Evolutionary conservation across 2,113 vertebrate species (phyloP).

Genomic region (Nannospalax galili): DNA sequence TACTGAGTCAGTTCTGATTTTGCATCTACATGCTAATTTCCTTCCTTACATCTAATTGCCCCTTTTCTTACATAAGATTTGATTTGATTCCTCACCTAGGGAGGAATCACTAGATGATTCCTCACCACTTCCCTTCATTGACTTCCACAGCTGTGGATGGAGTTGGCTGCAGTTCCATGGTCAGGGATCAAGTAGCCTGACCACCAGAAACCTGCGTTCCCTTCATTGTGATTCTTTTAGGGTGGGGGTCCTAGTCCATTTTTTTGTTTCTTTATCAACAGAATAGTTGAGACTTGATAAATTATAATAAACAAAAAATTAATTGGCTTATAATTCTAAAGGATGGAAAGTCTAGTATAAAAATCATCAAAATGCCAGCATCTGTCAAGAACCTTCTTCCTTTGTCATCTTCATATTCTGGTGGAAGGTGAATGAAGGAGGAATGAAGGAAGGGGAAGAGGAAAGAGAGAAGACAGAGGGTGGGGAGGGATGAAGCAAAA

Average conservation of each 20-base stretch:
- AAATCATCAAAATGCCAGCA: neutral
- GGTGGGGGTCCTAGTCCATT: too few species aligned
- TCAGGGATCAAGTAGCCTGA: neutral
- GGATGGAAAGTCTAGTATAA: neutral
- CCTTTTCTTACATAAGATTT: neutral
- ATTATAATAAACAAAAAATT: neutral
- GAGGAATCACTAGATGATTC: too few species aligned
- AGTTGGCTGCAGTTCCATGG: neutral
- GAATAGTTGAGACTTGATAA: neutral
- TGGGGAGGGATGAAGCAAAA: too few species aligned
- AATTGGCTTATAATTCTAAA: neutral
- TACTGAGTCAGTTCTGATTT: neutral
- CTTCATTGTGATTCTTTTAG: neutral
- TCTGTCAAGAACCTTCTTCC: neutral
- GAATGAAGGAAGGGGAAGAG: fast-evolving
- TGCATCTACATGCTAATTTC: neutral
- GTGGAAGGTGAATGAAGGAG: neutral
- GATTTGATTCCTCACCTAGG: neutral
- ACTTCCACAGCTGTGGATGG: neutral
- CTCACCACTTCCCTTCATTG: neutral
- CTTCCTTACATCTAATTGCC: neutral
- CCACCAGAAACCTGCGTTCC: neutral
- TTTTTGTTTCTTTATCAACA: neutral
- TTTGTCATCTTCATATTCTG: too few species aligned
- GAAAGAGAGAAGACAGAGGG: neutral